Evolutionary conservation across 2,113 vertebrate genomes (phyloP).

Genomic region (Sinocyclocheilus anophthalmus): DNA sequence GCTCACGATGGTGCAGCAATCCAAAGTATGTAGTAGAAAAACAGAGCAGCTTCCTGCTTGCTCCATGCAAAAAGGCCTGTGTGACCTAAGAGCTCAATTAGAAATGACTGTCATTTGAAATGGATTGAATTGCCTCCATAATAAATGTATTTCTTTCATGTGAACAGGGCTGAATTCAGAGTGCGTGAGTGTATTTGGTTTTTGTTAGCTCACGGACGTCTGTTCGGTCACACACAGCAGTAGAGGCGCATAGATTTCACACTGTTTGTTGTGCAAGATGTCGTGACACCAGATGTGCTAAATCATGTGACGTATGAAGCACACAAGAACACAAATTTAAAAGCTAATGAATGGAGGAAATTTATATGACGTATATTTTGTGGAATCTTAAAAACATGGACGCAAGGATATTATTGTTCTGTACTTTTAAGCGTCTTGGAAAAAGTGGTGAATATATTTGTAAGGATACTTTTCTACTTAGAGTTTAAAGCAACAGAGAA

Average conservation of each 20-base stretch:
- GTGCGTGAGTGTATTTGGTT: constrained; percentile 40
- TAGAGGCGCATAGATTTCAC: constrained; percentile 19
- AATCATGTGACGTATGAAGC: constrained; percentile 20
- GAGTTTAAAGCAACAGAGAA: too few relatives aligned
- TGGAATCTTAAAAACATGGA: background rate
- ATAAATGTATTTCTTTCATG: constrained; percentile 18
- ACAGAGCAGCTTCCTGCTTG: constrained; percentile 54
- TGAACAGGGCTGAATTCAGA: constrained; percentile 20
- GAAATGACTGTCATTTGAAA: constrained; percentile 22
- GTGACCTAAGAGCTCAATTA: constrained; percentile 1
- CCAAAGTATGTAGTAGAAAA: constrained; percentile 57
- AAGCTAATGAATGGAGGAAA: background rate
- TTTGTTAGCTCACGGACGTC: background rate
- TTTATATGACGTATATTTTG: background rate
- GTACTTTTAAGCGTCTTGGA: background rate
- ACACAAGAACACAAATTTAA: background rate
- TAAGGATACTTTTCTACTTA: too few relatives aligned
- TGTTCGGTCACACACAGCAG: constrained; percentile 30
- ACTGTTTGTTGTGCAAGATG: background rate
- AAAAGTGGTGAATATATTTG: background rate
- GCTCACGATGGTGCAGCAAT: constrained; percentile 51
- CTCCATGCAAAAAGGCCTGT: constrained; percentile 7
- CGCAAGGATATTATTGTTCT: background rate
- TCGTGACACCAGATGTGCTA: background rate
- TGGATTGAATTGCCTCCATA: constrained; percentile 13